Conservation (phyloP, 2,113 vertebrate species). For the Amphiprion ocellaris region DNA sequence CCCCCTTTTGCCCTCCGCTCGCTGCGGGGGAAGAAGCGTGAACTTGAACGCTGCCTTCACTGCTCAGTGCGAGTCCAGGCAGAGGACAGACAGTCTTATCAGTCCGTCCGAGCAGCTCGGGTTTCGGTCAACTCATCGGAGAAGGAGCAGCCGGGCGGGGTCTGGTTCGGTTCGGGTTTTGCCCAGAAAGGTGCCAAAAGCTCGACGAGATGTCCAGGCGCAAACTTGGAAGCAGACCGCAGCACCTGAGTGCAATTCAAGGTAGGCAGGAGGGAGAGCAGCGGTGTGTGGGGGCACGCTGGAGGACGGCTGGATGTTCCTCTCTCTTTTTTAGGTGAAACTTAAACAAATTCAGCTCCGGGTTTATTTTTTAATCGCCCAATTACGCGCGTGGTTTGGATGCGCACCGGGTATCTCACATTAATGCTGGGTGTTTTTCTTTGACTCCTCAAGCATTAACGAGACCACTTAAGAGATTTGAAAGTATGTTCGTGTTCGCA, state of each 20-base stretch:
- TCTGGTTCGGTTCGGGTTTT: neutral
- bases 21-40: conserved; percentile 77
- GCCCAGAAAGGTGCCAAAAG: conserved; percentile 44
- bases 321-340: neutral
- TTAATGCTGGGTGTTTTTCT: neutral
- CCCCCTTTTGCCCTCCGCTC: conserved; percentile 74
- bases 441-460: neutral
- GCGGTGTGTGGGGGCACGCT: neutral
- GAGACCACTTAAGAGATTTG: neutral
- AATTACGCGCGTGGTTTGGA: conserved; percentile 18
- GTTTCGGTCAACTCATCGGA: conserved; percentile 33
- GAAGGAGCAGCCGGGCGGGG: conserved; percentile 32
- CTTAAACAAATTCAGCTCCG: neutral
- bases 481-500: neutral
- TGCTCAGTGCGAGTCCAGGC: conserved; percentile 67
- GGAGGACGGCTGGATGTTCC: neutral
- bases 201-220: conserved; percentile 85
- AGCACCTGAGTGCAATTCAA: conserved; percentile 87
- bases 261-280: conserved; percentile 70
- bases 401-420: neutral
- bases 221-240: conserved; percentile 87
- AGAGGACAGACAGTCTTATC: conserved; percentile 45
- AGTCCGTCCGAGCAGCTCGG: conserved; percentile 20
- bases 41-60: conserved; percentile 85
- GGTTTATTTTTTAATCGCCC: neutral